These are phyloP conservation scores for Glyptemys insculpta DNA, from an alignment of 2,797 vertebrate species.

Conservation along the genomic window DNA sequence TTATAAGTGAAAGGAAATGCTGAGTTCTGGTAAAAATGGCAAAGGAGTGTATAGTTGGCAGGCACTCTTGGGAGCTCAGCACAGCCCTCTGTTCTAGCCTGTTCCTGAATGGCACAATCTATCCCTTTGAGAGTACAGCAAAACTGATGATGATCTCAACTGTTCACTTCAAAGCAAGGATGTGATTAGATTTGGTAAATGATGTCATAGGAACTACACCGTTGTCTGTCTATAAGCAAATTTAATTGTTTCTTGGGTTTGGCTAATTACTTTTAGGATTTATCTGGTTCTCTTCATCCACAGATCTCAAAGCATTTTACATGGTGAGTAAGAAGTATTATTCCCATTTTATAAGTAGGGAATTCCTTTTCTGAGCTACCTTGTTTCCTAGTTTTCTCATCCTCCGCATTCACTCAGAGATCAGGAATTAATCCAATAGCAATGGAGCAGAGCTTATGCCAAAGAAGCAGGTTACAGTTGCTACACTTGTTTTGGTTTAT, in stretches of 20 bases:
- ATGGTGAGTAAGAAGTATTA: too few relatives aligned
- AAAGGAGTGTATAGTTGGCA: neutral
- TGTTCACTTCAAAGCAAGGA: neutral
- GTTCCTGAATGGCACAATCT: neutral
- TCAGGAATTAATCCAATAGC: neutral
- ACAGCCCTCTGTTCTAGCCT: neutral
- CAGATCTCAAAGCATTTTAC: neutral
- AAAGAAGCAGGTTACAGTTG: neutral
- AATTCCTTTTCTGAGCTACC: neutral
- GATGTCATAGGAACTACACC: neutral
- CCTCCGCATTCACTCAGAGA: neutral
- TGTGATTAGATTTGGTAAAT: neutral
- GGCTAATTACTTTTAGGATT: neutral
- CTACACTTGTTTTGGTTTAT: neutral
- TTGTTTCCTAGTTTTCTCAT: too few relatives aligned
- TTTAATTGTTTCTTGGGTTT: neutral
- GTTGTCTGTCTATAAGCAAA: neutral
- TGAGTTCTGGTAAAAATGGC: neutral
- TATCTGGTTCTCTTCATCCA: neutral
- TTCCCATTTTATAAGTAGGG: neutral
- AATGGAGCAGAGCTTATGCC: neutral
- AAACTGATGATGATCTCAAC: neutral
- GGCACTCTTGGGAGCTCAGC: neutral
- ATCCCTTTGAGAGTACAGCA: neutral
- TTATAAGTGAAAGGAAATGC: neutral